Evolutionary conservation across 1,140 invertebrate species (phyloP).

Genomic region (Maconellicoccus hirsutus): DNA sequence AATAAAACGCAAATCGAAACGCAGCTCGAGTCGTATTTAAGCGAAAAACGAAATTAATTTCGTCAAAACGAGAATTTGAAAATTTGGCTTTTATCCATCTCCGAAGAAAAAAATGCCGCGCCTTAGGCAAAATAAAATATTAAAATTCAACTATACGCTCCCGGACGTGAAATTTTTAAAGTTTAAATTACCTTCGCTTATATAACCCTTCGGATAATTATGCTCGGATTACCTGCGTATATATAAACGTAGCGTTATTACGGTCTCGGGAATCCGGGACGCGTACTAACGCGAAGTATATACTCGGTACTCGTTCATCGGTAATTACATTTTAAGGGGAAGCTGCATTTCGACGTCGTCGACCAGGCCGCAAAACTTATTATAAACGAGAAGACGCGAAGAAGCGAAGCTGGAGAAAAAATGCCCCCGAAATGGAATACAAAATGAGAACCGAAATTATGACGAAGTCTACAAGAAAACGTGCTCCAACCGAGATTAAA

Average conservation of each 20-base stretch:
- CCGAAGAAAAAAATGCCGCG: background rate
- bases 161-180: background rate
- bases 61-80: too few relatives aligned
- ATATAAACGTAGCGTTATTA: background rate
- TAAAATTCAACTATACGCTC: background rate
- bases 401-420: background rate
- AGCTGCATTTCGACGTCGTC: background rate
- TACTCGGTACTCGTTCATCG: background rate
- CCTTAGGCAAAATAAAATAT: background rate
- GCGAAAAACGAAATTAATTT: too few relatives aligned
- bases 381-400: background rate
- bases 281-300: background rate
- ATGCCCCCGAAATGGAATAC: background rate
- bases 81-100: too few relatives aligned
- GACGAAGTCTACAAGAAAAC: background rate
- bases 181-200: background rate
- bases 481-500: conserved; percentile 7
- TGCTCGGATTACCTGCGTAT: background rate
- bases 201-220: background rate
- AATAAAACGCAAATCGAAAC: too few relatives aligned
- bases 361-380: background rate
- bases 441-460: conserved; percentile 9
- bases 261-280: background rate
- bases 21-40: too few relatives aligned
- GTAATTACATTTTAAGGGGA: background rate